These are phyloP conservation scores for Trissolcus basalis DNA, from an alignment of 1,140 invertebrate genomes.

Conservation along the genomic window DNA sequence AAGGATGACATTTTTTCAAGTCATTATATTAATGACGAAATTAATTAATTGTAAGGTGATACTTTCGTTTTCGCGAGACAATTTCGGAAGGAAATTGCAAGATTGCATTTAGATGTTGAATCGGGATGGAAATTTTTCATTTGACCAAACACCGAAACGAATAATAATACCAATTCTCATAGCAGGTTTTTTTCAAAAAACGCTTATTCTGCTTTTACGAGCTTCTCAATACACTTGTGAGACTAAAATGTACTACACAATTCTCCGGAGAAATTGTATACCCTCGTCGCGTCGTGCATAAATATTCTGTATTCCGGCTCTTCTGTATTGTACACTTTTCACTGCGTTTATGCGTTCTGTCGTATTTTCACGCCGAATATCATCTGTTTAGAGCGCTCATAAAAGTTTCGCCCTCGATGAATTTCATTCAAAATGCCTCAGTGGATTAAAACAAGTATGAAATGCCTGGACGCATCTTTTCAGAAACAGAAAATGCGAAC, in stretches of 20 bases:
- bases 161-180: constrained; percentile 20
- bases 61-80: no score
- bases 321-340: constrained; percentile 38
- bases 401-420: constrained; percentile 15
- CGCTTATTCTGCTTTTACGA: constrained; percentile 23
- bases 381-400: constrained; percentile 16
- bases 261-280: constrained; percentile 50
- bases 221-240: constrained; percentile 25
- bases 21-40: no score
- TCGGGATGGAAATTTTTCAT: no score
- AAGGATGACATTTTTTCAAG: no score
- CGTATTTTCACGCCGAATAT: constrained; percentile 18
- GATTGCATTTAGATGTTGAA: no score
- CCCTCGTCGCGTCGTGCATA: constrained; percentile 44
- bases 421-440: constrained; percentile 21
- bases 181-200: constrained; percentile 32
- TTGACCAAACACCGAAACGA: constrained; percentile 10
- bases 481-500: no score
- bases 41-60: no score
- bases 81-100: no score
- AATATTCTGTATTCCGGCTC: constrained; percentile 26
- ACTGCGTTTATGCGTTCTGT: constrained; percentile 29
- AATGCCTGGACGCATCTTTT: not conserved
- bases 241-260: constrained; percentile 17
- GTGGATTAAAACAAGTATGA: constrained; percentile 16